phyloP scores from a whole-genome alignment of 2,888 invertebrate genomes.

The Hirudinaria manillensis region DNA sequence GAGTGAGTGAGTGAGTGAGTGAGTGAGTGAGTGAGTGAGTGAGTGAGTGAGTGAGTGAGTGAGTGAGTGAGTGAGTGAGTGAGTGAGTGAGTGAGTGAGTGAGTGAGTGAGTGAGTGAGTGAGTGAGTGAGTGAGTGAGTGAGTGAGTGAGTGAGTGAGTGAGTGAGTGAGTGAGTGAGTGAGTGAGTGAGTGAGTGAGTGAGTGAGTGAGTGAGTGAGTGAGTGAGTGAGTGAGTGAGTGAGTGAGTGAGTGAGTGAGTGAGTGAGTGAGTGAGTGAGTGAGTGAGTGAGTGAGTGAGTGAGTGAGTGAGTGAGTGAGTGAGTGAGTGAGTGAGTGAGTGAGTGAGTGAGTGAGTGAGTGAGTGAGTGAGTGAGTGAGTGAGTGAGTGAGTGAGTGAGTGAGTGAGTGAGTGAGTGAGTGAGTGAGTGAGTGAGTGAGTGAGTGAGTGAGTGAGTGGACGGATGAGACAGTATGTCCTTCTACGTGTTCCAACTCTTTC shows the following conservation, averaged over 20 bases:
- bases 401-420: conserved; percentile 12
- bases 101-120: not conserved
- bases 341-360: not conserved
- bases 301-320: not conserved
- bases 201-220: conserved; percentile 15
- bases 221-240: conserved; percentile 15
- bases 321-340: conserved; percentile 2
- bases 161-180: conserved; percentile 7
- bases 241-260: not conserved
- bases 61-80: conserved; percentile 13
- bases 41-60: conserved; percentile 18
- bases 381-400: conserved; percentile 6
- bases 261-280: not conserved
- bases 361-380: conserved; percentile 6
- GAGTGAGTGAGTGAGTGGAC: conserved; percentile 7
- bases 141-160: not conserved
- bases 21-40: conserved; percentile 13
- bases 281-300: not conserved
- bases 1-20: not conserved
- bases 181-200: conserved; percentile 14
- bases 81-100: not conserved
- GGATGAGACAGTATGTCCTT: not conserved
- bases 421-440: conserved; percentile 17
- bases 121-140: not conserved
- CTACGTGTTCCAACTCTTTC: not conserved